phyloP scores from a whole-genome alignment of 2,888 invertebrate genomes.

The Leucophenga montana region DNA sequence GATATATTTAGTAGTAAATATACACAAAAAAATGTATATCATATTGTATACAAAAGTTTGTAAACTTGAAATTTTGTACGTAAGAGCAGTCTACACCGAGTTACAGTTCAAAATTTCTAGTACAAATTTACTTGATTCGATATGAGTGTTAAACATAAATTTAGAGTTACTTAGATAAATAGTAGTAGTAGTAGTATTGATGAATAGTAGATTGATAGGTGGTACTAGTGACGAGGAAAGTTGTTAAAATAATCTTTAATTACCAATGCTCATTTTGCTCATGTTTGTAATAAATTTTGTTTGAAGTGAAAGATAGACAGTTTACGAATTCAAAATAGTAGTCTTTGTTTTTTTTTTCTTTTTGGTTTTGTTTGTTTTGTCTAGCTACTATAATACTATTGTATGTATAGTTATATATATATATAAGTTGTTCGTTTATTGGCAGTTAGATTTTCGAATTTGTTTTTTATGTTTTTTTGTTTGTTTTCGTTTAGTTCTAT shows the following conservation, averaged over 20 bases:
- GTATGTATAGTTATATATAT: not conserved
- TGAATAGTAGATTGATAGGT: slow-evolving; percentile 37
- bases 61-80: slow-evolving; percentile 10
- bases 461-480: slow-evolving; percentile 21
- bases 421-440: slow-evolving; percentile 3
- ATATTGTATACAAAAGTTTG: not conserved
- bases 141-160: slow-evolving; percentile 11
- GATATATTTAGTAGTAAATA: slow-evolving; percentile 36
- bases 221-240: not conserved
- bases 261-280: slow-evolving; percentile 47
- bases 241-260: slow-evolving; percentile 49
- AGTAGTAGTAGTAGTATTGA: slow-evolving; percentile 31
- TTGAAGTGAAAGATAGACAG: slow-evolving; percentile 25
- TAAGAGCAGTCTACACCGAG: too few relatives aligned
- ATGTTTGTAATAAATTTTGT: slow-evolving; percentile 52
- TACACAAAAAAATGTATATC: slow-evolving; percentile 27
- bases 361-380: not conserved
- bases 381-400: slow-evolving; percentile 4
- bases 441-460: slow-evolving; percentile 20
- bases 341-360: not conserved
- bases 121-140: not conserved
- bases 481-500: slow-evolving; percentile 31
- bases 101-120: too few relatives aligned
- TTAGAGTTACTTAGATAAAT: slow-evolving; percentile 28
- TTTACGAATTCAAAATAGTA: not conserved